These are phyloP conservation scores for Xiphophorus couchianus DNA, from an alignment of 2,113 vertebrate genomes.

Conservation along the genomic window DNA sequence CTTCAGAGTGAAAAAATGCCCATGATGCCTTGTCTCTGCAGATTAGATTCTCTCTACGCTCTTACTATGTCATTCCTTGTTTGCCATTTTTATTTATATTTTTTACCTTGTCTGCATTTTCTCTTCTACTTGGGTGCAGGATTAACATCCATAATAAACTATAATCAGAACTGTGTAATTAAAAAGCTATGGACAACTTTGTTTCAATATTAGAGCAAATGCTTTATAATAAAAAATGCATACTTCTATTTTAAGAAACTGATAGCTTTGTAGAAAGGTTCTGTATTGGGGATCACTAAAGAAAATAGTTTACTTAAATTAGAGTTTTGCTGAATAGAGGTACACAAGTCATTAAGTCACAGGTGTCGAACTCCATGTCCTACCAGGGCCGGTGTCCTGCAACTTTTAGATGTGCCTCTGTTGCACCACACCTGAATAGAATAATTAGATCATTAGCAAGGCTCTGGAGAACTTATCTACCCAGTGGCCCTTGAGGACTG, in stretches of 20 bases:
- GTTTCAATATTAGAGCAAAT: too few relatives aligned
- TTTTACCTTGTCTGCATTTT: background rate
- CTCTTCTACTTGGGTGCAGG: background rate
- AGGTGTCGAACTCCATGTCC: too few relatives aligned
- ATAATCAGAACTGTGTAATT: background rate
- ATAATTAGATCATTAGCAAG: too few relatives aligned
- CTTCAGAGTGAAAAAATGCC: conserved; percentile 63
- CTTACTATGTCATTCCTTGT: conserved; percentile 29
- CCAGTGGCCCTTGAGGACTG: too few relatives aligned
- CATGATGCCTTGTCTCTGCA: conserved; percentile 40
- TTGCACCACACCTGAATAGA: too few relatives aligned
- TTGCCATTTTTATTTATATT: conserved; percentile 14
- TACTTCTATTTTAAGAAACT: too few relatives aligned
- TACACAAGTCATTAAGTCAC: too few relatives aligned
- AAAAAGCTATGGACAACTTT: background rate
- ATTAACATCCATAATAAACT: background rate
- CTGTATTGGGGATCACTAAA: background rate
- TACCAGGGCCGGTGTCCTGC: too few relatives aligned
- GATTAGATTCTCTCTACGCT: conserved; percentile 55
- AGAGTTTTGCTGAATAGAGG: background rate
- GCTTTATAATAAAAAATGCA: too few relatives aligned
- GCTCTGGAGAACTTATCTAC: too few relatives aligned
- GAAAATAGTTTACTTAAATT: background rate
- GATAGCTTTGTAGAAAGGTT: too few relatives aligned
- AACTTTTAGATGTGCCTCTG: too few relatives aligned